Base-by-base conservation (phyloP, 2,113 vertebrate genomes). In the Hystrix cristata region DNA sequence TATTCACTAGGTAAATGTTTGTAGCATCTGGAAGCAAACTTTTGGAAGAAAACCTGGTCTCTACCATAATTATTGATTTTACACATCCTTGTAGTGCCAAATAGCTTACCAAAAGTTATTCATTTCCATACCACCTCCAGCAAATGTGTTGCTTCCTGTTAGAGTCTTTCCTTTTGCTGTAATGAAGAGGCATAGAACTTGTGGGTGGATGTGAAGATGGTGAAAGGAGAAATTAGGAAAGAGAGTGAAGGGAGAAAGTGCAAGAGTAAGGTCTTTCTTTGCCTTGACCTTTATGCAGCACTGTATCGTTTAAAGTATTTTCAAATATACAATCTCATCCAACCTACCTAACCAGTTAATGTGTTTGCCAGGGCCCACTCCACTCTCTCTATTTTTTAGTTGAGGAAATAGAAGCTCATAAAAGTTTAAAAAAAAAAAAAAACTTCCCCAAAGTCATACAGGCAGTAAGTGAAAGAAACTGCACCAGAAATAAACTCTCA, bases 281-380 rank as follows among this genome's bases (percentile, higher is more conserved):
- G 57, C 16, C 76, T 83, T 81, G 16, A 5, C 25, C 29, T 71
- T 74, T 34, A 53, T 60, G 69, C 48, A 84, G 13, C 46, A 71
- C 46, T 48, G 94, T 21, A 51, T 27, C 74, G n/a, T 92, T 79
- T 91, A 84, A 97, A 94, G 59, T 11, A 64, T 19, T 76, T 92
- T 92, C 64, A 84, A 86, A 87, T 65, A 59, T 19, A 67, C 71
- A 74, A 12, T 80, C 46, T 87, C 74, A 78, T 76, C 7, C 23
- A 23, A 87, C 23, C 34, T 71, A 27, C 27, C 84, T 43, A 88
- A 80, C 74, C n/a, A 23, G 29, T 57, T 95, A 81, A 94, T 76
- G 7, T 10, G 3, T 94, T 94, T 92, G 15, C 55, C 92, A 92
- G 59, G 31, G 23, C 31, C 34, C 64, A 84, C 55, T 64, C 55